Percentiles rank a stretch among this genome's conserved stretches.
Conservation (phyloP, 37 sponge, comb jelly and placozoan genomes). For the Hormiphora californensis region DNA sequence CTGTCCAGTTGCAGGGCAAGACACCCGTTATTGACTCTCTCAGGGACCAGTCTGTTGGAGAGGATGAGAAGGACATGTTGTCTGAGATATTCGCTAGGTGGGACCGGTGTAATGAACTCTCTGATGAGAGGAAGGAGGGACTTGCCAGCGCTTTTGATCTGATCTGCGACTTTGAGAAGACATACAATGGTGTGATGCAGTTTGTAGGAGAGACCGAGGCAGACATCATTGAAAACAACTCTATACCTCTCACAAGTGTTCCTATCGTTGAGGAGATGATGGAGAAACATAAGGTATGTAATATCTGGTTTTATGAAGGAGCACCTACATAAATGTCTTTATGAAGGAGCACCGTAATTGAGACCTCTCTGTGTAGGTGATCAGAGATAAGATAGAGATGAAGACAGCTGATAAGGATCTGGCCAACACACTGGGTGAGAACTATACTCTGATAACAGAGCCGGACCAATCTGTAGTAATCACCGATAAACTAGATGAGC, state of each 20-base stretch:
- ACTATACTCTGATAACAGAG: slow-evolving; percentile 15
- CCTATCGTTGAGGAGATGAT: not conserved
- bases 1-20: not conserved
- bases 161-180: slow-evolving; percentile 47
- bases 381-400: not conserved
- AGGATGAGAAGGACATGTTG: slow-evolving; percentile 27
- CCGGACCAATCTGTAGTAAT: not conserved
- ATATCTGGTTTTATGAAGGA: too few relatives aligned
- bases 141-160: not conserved
- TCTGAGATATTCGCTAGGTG: slow-evolving; percentile 24
- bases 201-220: not conserved
- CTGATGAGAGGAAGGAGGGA: slow-evolving; percentile 34
- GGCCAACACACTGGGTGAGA: slow-evolving; percentile 21
- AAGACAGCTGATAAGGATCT: slow-evolving; percentile 43
- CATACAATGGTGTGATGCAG: not conserved
- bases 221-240: not conserved
- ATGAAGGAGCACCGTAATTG: too few relatives aligned
- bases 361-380: not conserved
- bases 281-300: slow-evolving; percentile 26
- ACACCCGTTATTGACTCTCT: slow-evolving; percentile 12
- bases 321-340: too few relatives aligned
- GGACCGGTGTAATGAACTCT: slow-evolving; percentile 46
- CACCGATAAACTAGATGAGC: slow-evolving; percentile 19
- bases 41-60: not conserved
- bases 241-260: slow-evolving; percentile 15